phyloP scores from a whole-genome alignment of 2,888 invertebrate species.

The Synanthedon formicaeformis region DNA sequence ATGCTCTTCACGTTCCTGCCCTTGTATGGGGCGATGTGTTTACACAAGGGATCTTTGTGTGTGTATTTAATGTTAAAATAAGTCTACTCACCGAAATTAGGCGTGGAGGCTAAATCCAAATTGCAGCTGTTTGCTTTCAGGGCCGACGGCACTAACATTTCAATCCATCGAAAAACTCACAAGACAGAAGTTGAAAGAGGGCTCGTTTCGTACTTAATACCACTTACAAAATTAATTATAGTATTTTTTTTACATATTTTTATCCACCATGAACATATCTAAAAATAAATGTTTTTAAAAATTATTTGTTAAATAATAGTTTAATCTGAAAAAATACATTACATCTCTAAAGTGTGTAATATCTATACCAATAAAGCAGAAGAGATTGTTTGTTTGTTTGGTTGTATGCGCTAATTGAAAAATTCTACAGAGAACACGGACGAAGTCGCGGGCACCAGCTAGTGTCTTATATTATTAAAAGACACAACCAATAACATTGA shows the following conservation, averaged over 20 bases:
- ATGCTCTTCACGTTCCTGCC: slow-evolving; percentile 36
- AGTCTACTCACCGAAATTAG: slow-evolving; percentile 66
- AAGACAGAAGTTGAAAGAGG: neutral
- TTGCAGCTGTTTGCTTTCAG: slow-evolving; percentile 55
- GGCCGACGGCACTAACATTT: slow-evolving; percentile 11
- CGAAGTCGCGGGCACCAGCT: too few relatives aligned
- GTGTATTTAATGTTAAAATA: slow-evolving; percentile 69
- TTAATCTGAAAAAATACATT: too few relatives aligned
- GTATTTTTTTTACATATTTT: neutral
- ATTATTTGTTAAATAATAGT: too few relatives aligned
- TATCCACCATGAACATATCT: neutral
- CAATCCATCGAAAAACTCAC: slow-evolving; percentile 2
- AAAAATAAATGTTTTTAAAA: too few relatives aligned
- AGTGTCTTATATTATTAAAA: too few relatives aligned
- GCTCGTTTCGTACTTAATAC: neutral
- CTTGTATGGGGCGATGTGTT: slow-evolving; percentile 62
- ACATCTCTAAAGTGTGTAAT: too few relatives aligned
- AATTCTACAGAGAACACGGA: too few relatives aligned
- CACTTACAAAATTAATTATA: neutral
- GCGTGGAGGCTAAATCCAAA: slow-evolving; percentile 63
- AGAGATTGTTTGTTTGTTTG: too few relatives aligned
- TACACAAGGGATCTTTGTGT: slow-evolving; percentile 61
- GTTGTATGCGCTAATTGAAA: too few relatives aligned
- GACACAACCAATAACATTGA: too few relatives aligned
- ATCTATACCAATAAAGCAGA: too few relatives aligned